Percentiles rank a stretch among this genome's conserved stretches.
Evolutionary conservation across 2,797 vertebrate species (phyloP).

Genomic region (Eutrigla gurnardus): DNA sequence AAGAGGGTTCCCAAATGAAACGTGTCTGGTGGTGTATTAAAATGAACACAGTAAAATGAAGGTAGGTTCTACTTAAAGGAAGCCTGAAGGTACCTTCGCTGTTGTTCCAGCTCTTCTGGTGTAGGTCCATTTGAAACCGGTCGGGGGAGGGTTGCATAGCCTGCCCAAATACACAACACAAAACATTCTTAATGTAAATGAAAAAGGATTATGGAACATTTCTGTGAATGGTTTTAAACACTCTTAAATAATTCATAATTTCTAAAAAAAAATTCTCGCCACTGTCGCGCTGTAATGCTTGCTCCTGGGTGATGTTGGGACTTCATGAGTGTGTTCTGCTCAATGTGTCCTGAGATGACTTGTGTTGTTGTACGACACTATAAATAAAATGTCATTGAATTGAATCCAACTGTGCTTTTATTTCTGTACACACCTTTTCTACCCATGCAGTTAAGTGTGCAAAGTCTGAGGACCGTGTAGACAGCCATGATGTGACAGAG

Average conservation of each 20-base stretch:
- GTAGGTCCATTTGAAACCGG: slow-evolving; percentile 88
- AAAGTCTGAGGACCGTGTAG: slow-evolving; percentile 19
- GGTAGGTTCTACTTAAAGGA: neutral
- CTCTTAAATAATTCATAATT: slow-evolving; percentile 14
- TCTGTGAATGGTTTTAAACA: slow-evolving; percentile 8
- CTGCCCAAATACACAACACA: slow-evolving; percentile 59
- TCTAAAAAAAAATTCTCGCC: no score
- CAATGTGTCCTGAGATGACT: no score
- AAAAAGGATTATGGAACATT: neutral
- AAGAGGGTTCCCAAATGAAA: neutral
- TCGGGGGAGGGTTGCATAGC: slow-evolving; percentile 81
- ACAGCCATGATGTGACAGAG: neutral
- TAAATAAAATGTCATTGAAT: neutral
- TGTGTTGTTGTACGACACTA: neutral
- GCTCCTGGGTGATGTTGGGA: no score
- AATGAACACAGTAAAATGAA: neutral
- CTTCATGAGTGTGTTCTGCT: no score
- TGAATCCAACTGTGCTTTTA: slow-evolving; percentile 12
- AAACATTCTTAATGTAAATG: slow-evolving; percentile 3
- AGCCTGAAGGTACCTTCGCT: slow-evolving; percentile 84
- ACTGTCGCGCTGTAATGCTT: no score
- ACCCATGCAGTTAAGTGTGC: neutral
- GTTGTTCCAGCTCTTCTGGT: slow-evolving; percentile 89
- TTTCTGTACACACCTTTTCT: slow-evolving; percentile 1
- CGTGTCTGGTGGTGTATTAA: neutral